A percentile compares a stretch with the other conserved stretches of the same genome.
These are phyloP conservation scores for Argynnis bischoffii DNA, from an alignment of 2,888 invertebrate species.

Conservation along the genomic window DNA sequence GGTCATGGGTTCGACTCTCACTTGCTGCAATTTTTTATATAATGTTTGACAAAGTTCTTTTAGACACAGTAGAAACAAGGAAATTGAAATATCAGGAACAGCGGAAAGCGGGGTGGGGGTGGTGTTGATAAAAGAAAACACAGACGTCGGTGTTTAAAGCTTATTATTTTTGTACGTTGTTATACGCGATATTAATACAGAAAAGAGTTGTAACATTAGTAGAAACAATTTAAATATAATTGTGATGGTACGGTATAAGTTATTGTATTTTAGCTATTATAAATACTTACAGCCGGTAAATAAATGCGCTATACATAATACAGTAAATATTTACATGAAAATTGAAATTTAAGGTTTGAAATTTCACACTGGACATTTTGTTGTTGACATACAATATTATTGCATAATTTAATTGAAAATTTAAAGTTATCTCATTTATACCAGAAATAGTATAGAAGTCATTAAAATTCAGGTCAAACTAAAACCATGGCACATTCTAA, in stretches of 20 bases:
- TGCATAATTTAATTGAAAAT: no score
- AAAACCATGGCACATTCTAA: neutral
- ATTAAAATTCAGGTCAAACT: conserved; percentile 3
- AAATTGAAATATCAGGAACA: no score
- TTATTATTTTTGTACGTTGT: conserved; percentile 80
- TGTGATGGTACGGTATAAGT: conserved; percentile 50
- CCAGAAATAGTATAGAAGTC: neutral
- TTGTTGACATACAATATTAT: neutral
- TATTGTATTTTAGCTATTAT: conserved; percentile 50
- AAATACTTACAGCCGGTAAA: conserved; percentile 75
- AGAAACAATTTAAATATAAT: conserved; percentile 45
- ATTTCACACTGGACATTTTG: conserved; percentile 1
- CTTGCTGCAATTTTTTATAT: no score
- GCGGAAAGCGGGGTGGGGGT: neutral
- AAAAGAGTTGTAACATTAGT: conserved; percentile 55
- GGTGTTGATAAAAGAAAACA: conserved; percentile 23
- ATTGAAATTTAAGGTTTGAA: conserved; percentile 15
- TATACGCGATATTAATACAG: conserved; percentile 74
- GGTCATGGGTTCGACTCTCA: no score
- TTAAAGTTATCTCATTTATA: no score
- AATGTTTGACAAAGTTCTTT: no score
- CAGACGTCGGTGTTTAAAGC: conserved; percentile 70
- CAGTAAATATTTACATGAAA: conserved; percentile 69
- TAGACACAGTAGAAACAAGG: no score
- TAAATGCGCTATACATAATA: conserved; percentile 77